Conservation (phyloP, 2,797 vertebrate species). For the Sebastes melanostomus region DNA sequence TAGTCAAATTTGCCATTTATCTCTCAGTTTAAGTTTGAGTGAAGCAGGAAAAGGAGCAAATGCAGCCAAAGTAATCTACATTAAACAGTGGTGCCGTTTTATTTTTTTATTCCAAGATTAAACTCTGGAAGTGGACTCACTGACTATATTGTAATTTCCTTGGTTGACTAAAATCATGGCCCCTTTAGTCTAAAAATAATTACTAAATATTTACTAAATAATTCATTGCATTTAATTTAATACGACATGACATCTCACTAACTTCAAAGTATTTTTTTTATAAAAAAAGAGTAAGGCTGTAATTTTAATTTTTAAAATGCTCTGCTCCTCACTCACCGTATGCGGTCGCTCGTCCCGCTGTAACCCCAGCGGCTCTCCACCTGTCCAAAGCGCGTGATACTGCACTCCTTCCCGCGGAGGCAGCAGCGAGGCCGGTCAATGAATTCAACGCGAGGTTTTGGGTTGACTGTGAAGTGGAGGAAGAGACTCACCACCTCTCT, state of each 20-base stretch:
- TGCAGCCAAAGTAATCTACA: not conserved
- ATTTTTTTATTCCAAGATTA: not conserved
- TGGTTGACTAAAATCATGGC: not conserved
- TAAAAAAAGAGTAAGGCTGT: not conserved
- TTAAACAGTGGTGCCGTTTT: not conserved
- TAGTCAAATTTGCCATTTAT: not conserved
- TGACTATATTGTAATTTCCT: not conserved
- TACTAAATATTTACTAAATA: not conserved
- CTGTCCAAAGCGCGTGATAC: slow-evolving; percentile 94
- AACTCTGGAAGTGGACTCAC: not conserved
- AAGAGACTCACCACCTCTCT: slow-evolving; percentile 97
- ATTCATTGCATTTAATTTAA: not conserved
- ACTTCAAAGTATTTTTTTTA: not conserved
- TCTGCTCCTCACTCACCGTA: slow-evolving; percentile 82
- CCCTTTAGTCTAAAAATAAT: not conserved
- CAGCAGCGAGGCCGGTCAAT: slow-evolving; percentile 96
- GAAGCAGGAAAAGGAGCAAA: not conserved
- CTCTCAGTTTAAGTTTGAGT: not conserved
- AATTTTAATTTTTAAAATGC: not conserved
- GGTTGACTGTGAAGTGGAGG: slow-evolving; percentile 98
- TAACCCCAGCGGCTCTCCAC: slow-evolving; percentile 99
- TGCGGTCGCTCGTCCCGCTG: slow-evolving; percentile 96
- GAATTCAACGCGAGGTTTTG: slow-evolving; percentile 96
- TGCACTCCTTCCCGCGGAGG: slow-evolving; percentile 95
- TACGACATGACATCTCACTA: not conserved